Evolutionary conservation across 2,888 invertebrate species (phyloP).

Genomic region (Noctuana brunneofusca): DNA sequence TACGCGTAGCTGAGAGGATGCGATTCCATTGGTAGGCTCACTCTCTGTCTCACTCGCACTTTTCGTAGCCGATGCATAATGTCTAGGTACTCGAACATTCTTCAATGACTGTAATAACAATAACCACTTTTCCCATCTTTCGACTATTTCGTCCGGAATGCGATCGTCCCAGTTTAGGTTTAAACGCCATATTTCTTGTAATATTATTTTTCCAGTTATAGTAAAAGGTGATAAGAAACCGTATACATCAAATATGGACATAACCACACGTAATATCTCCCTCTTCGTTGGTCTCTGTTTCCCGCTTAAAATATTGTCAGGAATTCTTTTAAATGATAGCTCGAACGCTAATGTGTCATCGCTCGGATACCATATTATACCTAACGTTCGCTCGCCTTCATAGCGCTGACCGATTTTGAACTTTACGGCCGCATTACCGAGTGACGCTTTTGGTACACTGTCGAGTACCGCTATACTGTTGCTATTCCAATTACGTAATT

Average conservation of each 20-base stretch:
- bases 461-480: constrained; percentile 31
- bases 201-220: constrained; percentile 7
- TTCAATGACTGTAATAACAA: background rate
- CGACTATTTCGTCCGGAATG: background rate
- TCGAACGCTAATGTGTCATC: constrained; percentile 12
- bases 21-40: too few relatives aligned
- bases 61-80: background rate
- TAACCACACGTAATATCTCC: background rate
- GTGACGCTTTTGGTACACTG: constrained; percentile 28
- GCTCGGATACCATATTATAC: constrained; percentile 19
- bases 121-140: constrained; percentile 12
- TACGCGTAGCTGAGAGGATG: too few relatives aligned
- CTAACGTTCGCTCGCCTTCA: constrained; percentile 2
- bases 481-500: constrained; percentile 35
- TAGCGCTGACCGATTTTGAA: constrained; percentile 10
- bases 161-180: constrained; percentile 11
- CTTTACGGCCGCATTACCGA: constrained; percentile 24
- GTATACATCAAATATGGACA: constrained; percentile 16
- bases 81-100: constrained; percentile 1
- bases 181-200: constrained; percentile 11
- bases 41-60: too few relatives aligned
- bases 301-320: background rate
- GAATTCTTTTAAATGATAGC: constrained; percentile 3
- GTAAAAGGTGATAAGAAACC: constrained; percentile 13
- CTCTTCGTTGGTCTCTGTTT: constrained; percentile 10